Evolutionary conservation across 2,797 vertebrate genomes (phyloP).

Genomic region (Potorous gilbertii): DNA sequence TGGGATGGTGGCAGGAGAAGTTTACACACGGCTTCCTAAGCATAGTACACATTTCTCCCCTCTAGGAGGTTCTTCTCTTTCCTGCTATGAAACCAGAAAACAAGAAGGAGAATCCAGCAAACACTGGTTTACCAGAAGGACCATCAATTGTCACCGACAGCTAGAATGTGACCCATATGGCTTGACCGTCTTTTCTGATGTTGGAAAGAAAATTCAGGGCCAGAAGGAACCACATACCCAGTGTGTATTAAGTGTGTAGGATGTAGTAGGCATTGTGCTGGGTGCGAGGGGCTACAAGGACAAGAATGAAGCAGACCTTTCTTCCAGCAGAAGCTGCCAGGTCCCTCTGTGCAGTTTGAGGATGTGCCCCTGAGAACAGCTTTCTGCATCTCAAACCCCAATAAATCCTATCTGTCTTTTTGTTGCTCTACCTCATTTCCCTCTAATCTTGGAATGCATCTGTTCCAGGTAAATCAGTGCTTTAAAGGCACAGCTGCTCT

Average conservation of each 20-base stretch:
- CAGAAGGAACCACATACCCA: neutral
- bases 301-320: neutral
- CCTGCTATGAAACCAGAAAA: slow-evolving; percentile 95
- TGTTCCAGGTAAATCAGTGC: neutral
- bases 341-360: neutral
- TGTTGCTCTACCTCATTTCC: neutral
- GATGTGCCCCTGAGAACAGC: neutral
- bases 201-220: neutral
- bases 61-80: slow-evolving; percentile 92
- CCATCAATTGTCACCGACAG: slow-evolving; percentile 70
- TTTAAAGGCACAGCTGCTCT: neutral
- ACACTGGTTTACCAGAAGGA: slow-evolving; percentile 81
- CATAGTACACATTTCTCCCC: neutral
- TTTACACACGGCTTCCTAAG: neutral
- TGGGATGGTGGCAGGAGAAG: neutral
- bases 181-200: neutral
- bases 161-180: slow-evolving; percentile 17
- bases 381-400: neutral
- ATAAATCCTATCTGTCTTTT: neutral
- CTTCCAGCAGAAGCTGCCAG: neutral
- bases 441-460: neutral
- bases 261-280: neutral
- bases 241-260: neutral
- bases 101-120: slow-evolving; percentile 72
- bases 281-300: neutral